A percentile compares a stretch with the other conserved stretches of the same genome.
These are phyloP conservation scores for Drepana arcuata DNA, from an alignment of 1,140 invertebrate genomes.

Conservation along the genomic window DNA sequence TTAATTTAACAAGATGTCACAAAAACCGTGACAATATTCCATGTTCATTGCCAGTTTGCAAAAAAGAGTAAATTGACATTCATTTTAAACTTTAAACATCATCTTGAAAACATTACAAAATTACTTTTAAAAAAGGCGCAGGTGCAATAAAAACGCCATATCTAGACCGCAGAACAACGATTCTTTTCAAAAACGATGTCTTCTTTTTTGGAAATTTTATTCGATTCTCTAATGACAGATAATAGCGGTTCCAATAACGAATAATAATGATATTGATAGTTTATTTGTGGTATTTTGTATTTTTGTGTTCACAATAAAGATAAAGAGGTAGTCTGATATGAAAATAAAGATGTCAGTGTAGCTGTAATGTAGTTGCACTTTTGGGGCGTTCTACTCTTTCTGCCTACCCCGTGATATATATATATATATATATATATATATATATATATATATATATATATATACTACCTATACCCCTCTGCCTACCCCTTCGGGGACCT, in stretches of 20 bases:
- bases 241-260: constrained; percentile 22
- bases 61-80: neutral
- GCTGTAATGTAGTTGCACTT: no score
- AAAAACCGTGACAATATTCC: neutral
- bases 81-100: neutral
- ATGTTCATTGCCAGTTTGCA: neutral
- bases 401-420: no score
- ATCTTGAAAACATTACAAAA: constrained; percentile 9
- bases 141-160: constrained; percentile 17
- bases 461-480: no score
- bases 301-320: no score
- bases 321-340: no score
- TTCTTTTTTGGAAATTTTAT: constrained; percentile 22
- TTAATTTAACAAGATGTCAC: neutral
- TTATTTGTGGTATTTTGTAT: no score
- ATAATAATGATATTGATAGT: no score
- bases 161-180: constrained; percentile 32
- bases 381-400: no score
- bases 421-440: no score
- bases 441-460: no score
- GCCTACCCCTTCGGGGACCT: no score
- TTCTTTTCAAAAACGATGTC: constrained; percentile 25
- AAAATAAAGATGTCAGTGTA: no score
- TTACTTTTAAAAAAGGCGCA: constrained; percentile 17
- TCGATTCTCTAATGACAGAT: constrained; percentile 25